phyloP scores from a whole-genome alignment of 2,888 invertebrate species.

The Melanotus villosus region DNA sequence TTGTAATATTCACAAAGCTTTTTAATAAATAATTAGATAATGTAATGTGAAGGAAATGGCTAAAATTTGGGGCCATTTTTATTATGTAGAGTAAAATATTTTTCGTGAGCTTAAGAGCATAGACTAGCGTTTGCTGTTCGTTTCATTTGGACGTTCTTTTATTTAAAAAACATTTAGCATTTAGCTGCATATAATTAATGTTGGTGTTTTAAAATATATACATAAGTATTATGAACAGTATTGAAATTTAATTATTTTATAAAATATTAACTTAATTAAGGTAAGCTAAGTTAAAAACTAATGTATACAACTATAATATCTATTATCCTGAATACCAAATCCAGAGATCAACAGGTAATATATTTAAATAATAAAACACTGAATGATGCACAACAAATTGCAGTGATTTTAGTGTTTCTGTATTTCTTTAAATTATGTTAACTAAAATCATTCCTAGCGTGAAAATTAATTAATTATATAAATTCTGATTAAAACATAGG shows the following conservation, averaged over 20 bases:
- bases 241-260: slow-evolving; percentile 18
- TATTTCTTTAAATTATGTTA: too few species aligned
- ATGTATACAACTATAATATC: slow-evolving; percentile 3
- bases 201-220: slow-evolving; percentile 17
- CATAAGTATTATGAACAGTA: slow-evolving; percentile 22
- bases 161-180: neutral
- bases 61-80: slow-evolving; percentile 32
- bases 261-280: slow-evolving; percentile 12
- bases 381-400: neutral
- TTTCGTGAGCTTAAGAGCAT: slow-evolving; percentile 12
- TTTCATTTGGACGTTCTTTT: slow-evolving; percentile 7
- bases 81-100: slow-evolving; percentile 18
- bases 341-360: slow-evolving; percentile 1
- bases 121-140: neutral
- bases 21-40: slow-evolving; percentile 3
- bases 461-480: too few species aligned
- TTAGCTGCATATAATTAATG: slow-evolving; percentile 1
- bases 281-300: neutral
- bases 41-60: slow-evolving; percentile 27
- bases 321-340: neutral
- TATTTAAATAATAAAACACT: neutral
- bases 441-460: too few species aligned
- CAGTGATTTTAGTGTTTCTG: slow-evolving; percentile 1
- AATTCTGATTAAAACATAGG: too few species aligned
- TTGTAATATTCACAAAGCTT: slow-evolving; percentile 8